Evolutionary conservation across 2,113 vertebrate species (phyloP).

Genomic region (Hydrochoerus hydrochaeris): DNA sequence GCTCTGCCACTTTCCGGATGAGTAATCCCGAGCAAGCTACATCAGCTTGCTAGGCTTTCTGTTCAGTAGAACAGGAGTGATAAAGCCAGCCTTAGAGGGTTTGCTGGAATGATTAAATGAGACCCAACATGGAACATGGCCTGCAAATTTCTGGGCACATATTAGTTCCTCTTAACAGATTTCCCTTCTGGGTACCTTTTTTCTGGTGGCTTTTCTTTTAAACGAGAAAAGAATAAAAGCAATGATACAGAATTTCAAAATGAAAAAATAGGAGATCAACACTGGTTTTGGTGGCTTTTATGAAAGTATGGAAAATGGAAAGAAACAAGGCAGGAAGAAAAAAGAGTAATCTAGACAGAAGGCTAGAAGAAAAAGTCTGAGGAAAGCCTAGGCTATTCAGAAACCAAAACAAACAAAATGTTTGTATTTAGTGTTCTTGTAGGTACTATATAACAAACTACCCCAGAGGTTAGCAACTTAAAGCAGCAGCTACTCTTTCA

Average conservation of each 20-base stretch:
- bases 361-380: not conserved
- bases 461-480: not conserved
- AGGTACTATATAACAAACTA: not conserved
- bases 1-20: not conserved
- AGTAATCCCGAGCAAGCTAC: not conserved
- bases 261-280: too few species aligned
- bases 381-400: not conserved
- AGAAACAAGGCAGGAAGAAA: not conserved
- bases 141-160: not conserved
- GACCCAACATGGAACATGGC: not conserved
- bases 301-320: not conserved
- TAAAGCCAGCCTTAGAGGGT: not conserved
- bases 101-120: not conserved
- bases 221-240: too few species aligned
- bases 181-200: not conserved
- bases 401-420: not conserved
- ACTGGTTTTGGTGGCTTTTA: not conserved
- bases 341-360: not conserved
- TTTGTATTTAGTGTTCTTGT: not conserved
- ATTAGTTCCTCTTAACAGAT: not conserved
- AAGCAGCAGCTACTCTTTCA: not conserved
- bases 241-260: too few species aligned
- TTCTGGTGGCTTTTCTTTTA: not conserved
- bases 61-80: not conserved
- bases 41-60: slow-evolving; percentile 10